Evolutionary conservation across 2,888 invertebrate species (phyloP).

Genomic region (Helicoverpa assulta): DNA sequence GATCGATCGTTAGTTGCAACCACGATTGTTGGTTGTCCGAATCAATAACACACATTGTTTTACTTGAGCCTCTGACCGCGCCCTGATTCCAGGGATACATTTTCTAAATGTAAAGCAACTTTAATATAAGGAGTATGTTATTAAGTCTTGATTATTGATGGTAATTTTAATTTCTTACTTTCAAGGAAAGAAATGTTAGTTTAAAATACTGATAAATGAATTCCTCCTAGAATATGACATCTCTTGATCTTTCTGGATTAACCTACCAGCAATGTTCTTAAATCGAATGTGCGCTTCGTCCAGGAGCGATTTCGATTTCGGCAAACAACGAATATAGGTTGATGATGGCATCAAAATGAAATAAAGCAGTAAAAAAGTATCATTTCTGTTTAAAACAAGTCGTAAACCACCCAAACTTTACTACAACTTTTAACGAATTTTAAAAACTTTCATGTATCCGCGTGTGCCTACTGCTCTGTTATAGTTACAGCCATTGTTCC

Average conservation of each 20-base stretch:
- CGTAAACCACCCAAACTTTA: constrained; percentile 47
- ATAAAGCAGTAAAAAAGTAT: constrained; percentile 57
- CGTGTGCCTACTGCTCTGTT: constrained; percentile 17
- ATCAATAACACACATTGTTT: constrained; percentile 51
- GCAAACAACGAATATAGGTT: constrained; percentile 50
- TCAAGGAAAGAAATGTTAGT: too few relatives aligned
- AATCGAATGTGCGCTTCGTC: constrained; percentile 1
- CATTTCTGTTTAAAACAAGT: constrained; percentile 52
- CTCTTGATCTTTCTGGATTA: neutral
- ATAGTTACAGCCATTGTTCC: constrained; percentile 33
- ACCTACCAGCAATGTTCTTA: neutral
- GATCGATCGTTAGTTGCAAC: constrained; percentile 59
- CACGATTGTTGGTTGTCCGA: constrained; percentile 52
- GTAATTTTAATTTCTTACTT: too few relatives aligned
- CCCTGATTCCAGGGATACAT: neutral
- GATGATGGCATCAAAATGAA: constrained; percentile 53
- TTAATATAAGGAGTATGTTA: too few relatives aligned
- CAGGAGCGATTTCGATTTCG: constrained; percentile 17
- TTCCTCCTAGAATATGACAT: neutral
- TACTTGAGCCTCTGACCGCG: constrained; percentile 25
- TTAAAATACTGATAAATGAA: too few relatives aligned
- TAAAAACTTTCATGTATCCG: constrained; percentile 40
- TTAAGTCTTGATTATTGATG: too few relatives aligned
- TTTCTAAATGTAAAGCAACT: neutral
- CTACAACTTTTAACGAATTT: constrained; percentile 52